Percentiles rank a stretch among this genome's conserved stretches.
Evolutionary conservation across 2,113 vertebrate genomes (phyloP).

Genomic region (Australoheros scitulus): DNA sequence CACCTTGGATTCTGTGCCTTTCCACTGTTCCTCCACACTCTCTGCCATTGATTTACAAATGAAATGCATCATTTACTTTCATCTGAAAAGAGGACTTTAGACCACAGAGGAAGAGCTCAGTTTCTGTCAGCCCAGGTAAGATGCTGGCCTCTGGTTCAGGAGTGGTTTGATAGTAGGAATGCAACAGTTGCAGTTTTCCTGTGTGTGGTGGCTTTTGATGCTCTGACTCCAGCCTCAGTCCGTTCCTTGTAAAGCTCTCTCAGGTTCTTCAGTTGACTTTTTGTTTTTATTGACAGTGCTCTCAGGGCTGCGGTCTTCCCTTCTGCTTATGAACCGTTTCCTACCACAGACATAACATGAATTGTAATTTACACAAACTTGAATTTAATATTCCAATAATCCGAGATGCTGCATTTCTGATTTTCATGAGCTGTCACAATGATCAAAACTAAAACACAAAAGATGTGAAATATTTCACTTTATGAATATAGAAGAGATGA

Average conservation of each 20-base stretch:
- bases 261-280: too few species aligned
- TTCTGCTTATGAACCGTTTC: too few species aligned
- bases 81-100: neutral
- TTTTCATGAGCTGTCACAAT: neutral
- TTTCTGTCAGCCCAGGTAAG: neutral
- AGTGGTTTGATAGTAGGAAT: neutral
- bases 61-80: neutral
- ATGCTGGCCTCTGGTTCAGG: neutral
- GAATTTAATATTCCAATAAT: neutral
- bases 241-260: too few species aligned
- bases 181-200: neutral
- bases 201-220: neutral
- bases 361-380: neutral
- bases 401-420: neutral
- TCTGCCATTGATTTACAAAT: neutral
- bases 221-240: neutral
- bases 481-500: neutral
- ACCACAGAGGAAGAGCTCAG: neutral
- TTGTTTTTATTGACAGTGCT: too few species aligned
- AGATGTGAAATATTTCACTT: neutral
- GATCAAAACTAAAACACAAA: neutral
- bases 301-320: too few species aligned
- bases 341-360: too few species aligned
- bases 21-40: neutral
- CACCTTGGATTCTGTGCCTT: neutral